A percentile compares a stretch with the other conserved stretches of the same genome.
Conservation (phyloP, 2,888 invertebrate genomes). For the Nephrotoma flavescens region DNA sequence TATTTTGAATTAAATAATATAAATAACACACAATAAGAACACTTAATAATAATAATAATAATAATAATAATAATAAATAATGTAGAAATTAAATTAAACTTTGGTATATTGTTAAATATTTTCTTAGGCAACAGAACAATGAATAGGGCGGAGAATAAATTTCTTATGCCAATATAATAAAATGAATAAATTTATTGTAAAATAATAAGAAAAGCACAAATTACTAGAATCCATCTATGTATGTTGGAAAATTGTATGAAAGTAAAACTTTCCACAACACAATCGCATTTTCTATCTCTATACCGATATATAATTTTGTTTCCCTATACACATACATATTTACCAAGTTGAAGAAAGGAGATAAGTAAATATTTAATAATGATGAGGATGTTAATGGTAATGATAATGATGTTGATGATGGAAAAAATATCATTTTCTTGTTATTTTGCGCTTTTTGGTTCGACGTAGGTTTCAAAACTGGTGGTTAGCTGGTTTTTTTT, state of each 20-base stretch:
- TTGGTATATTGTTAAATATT: neutral
- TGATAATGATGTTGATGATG: neutral
- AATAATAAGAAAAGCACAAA: neutral
- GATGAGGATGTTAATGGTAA: neutral
- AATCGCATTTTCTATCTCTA: neutral
- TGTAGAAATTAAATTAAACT: neutral
- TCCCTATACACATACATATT: neutral
- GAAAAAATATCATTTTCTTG: neutral
- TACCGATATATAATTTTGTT: neutral
- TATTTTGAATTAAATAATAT: neutral
- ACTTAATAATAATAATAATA: neutral
- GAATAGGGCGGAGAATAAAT: neutral
- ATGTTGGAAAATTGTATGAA: neutral
- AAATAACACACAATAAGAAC: neutral
- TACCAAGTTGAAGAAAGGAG: neutral
- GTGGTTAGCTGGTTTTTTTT: neutral
- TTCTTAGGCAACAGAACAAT: neutral
- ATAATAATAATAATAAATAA: neutral
- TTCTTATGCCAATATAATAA: neutral
- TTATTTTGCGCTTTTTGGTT: neutral
- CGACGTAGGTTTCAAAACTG: neutral
- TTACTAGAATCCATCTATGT: neutral
- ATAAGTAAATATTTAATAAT: neutral
- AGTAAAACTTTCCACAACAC: neutral
- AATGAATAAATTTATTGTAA: neutral